Conservation (phyloP, 2,888 invertebrate genomes). For the Cactoblastis cactorum region DNA sequence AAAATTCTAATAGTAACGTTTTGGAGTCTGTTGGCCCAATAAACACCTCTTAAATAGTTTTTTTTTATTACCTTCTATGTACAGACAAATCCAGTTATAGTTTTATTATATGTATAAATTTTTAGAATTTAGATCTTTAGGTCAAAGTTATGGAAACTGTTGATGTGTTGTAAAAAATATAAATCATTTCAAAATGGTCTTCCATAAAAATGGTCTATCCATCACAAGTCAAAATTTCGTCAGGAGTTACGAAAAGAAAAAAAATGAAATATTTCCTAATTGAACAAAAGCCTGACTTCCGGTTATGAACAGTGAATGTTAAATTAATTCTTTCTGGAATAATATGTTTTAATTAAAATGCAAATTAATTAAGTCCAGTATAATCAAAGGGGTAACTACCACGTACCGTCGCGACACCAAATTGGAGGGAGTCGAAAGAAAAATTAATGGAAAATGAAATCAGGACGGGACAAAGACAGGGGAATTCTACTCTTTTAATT, state of each 20-base stretch:
- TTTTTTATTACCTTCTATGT: no score
- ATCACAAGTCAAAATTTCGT: slow-evolving; percentile 14
- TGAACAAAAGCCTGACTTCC: slow-evolving; percentile 38
- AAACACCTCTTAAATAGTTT: no score
- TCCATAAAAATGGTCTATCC: not conserved
- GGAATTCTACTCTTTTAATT: slow-evolving; percentile 79
- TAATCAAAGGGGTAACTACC: slow-evolving; percentile 76
- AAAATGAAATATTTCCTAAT: slow-evolving; percentile 25
- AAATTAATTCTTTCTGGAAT: slow-evolving; percentile 51
- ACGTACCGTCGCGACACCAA: slow-evolving; percentile 73
- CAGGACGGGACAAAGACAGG: slow-evolving; percentile 77
- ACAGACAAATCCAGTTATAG: no score
- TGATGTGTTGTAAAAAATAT: no score
- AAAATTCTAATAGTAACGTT: no score
- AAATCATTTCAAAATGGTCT: not conserved
- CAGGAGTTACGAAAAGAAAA: slow-evolving; percentile 15
- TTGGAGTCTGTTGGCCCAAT: no score
- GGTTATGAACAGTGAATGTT: slow-evolving; percentile 32
- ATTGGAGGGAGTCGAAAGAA: slow-evolving; percentile 82
- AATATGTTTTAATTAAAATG: slow-evolving; percentile 76
- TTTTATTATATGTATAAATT: no score
- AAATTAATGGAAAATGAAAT: slow-evolving; percentile 80
- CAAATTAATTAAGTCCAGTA: slow-evolving; percentile 75
- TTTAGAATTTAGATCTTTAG: no score
- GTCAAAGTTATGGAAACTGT: no score